Conservation (phyloP, 2,888 invertebrate genomes). For the Archips crataeganus region DNA sequence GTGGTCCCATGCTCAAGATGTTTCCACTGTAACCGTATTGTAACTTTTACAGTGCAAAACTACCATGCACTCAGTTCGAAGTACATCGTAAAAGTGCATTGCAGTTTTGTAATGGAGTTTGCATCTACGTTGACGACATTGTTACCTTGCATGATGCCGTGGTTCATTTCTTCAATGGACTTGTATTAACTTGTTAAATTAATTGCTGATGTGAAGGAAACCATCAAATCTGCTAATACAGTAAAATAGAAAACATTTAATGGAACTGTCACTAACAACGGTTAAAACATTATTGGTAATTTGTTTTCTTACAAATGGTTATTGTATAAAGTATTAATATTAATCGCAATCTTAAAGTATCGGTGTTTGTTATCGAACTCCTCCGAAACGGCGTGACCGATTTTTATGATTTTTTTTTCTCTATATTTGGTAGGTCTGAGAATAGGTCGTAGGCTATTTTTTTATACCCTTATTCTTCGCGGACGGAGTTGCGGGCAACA, state of each 20-base stretch:
- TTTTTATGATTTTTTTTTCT: no score
- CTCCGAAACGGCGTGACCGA: no score
- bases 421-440: no score
- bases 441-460: no score
- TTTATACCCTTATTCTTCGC: no score
- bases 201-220: neutral
- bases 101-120: constrained; percentile 35
- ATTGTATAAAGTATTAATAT: neutral
- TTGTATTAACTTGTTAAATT: neutral
- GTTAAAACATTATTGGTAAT: neutral
- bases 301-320: neutral
- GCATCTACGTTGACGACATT: constrained; percentile 7
- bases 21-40: neutral
- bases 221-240: neutral
- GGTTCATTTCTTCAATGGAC: neutral
- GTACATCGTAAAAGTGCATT: constrained; percentile 36
- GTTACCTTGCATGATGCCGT: neutral
- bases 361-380: no score
- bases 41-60: constrained; percentile 8
- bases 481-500: no score
- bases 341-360: no score
- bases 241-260: neutral
- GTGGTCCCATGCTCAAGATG: neutral
- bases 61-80: constrained; percentile 30
- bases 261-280: constrained; percentile 5